Base-by-base conservation (phyloP, 92 coral and sea anemone species). In the Palythoa caribaeorum region DNA sequence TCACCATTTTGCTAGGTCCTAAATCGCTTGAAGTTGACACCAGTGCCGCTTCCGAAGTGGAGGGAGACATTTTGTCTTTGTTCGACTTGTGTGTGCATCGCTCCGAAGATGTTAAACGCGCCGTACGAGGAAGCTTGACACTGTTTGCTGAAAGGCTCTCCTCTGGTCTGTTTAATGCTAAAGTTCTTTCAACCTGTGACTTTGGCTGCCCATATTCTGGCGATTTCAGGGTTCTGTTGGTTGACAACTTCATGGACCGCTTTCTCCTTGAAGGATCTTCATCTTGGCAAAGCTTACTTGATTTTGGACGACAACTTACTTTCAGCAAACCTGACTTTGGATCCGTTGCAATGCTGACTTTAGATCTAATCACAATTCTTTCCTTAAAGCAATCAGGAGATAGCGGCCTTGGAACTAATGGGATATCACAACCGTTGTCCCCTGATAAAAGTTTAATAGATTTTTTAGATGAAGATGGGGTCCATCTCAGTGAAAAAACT, bases 281-380 rank as follows among this genome's bases (percentile, higher is more conserved):
- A 37, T 17, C 53, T 6, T 1, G 8, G 2, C 37, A 70, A 19
- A 40, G 11, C 55, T 6, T n/a, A 38, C n/a, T 66, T 14, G 73
- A 40, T 37, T 13, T 79, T 62, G 84, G 84, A 44, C 10, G 39
- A 79, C 76, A 66, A 14, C 73, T 48, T 40, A 81, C 53, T 5
- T 19, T 81, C 57, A 81, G 7, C 36, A 11, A 28, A 44, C 17
- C 73, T 40, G 86, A 44, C 44, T 51, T 63, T 14, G 57, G 38
- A 21, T 80, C 86, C 40, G 60, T 48, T 17, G 47, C 62, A 81
- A 81, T 28, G 2, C 20, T 28, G 52, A 81, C 86, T 13, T 71
- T 47, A 3, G 86, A 81, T 12, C 47, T 81, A 13, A 81, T 17
- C 13, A 81, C 15, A 81, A 81, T 81, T 48, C 75, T 81, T 69